Conservation (phyloP, 2,113 vertebrate genomes). For the Phaethon lepturus region DNA sequence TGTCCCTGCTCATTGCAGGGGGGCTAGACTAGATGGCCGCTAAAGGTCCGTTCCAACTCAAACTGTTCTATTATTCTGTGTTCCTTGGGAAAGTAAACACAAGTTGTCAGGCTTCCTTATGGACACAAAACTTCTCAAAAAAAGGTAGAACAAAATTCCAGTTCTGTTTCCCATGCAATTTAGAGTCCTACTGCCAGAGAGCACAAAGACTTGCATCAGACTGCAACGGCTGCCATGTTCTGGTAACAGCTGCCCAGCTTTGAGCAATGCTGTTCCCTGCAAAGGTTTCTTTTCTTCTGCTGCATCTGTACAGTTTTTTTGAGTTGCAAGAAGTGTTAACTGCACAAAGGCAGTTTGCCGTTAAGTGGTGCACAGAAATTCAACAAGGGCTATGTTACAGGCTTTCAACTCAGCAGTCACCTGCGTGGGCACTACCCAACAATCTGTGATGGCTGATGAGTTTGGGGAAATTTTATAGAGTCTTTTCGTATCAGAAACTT, state of each 20-base stretch:
- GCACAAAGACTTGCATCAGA: neutral
- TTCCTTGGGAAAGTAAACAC: constrained; percentile 42
- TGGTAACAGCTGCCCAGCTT: neutral
- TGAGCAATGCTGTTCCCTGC: neutral
- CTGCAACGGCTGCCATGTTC: too few relatives aligned
- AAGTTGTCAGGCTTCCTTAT: neutral
- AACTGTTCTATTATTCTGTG: neutral
- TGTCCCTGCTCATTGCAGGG: too few relatives aligned
- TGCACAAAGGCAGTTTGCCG: fast-evolving
- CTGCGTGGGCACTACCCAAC: neutral
- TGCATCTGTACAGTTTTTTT: neutral
- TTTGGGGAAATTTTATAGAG: neutral
- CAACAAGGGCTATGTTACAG: neutral
- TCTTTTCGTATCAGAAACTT: neutral
- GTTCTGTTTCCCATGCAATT: neutral
- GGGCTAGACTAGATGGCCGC: too few relatives aligned
- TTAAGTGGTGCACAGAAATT: neutral
- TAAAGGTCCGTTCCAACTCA: too few relatives aligned
- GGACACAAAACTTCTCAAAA: neutral
- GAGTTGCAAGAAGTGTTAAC: neutral
- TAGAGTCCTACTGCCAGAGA: neutral
- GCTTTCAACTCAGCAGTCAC: neutral
- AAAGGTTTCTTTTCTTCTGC: neutral
- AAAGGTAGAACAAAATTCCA: neutral
- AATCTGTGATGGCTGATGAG: neutral